These are phyloP conservation scores for Tachycineta bicolor DNA, from an alignment of 2,113 vertebrate species.

Conservation along the genomic window DNA sequence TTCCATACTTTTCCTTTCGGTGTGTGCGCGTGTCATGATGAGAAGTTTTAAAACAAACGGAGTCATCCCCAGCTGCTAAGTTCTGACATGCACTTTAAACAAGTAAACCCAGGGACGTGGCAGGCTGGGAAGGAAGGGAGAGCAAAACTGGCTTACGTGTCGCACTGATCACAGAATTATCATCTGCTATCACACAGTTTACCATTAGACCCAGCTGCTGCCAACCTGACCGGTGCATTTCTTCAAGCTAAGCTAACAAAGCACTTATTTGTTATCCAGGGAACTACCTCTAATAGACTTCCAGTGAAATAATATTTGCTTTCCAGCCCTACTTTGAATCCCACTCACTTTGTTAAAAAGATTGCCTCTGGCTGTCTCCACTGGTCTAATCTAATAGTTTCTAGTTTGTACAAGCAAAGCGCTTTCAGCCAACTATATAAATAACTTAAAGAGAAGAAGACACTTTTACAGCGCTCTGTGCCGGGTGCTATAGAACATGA, in stretches of 20 bases:
- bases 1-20: conserved; percentile 67
- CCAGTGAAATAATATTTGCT: conserved; percentile 87
- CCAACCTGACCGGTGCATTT: conserved; percentile 69
- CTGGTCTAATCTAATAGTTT: conserved; percentile 87
- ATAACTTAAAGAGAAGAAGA: conserved; percentile 81
- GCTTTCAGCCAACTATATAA: conserved; percentile 83
- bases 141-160: conserved; percentile 21
- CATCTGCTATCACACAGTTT: conserved; percentile 65
- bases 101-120: conserved; percentile 58
- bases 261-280: conserved; percentile 78
- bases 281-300: conserved; percentile 81
- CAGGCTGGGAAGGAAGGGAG: conserved; percentile 5
- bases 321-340: conserved; percentile 85
- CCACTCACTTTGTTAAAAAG: conserved; percentile 84
- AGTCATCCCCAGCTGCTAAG: conserved; percentile 78
- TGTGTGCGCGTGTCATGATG: conserved; percentile 33
- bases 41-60: conserved; percentile 77
- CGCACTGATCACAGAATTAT: conserved; percentile 67
- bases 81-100: conserved; percentile 80
- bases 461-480: conserved; percentile 71
- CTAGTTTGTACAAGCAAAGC: conserved; percentile 86
- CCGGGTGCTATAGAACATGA: conserved; percentile 75
- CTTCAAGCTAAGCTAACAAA: conserved; percentile 83
- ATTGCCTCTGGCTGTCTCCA: conserved; percentile 85
- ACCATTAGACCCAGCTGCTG: conserved; percentile 79